phyloP scores from a whole-genome alignment of 2,113 vertebrate species.

The Hippoglossus stenolepis region DNA sequence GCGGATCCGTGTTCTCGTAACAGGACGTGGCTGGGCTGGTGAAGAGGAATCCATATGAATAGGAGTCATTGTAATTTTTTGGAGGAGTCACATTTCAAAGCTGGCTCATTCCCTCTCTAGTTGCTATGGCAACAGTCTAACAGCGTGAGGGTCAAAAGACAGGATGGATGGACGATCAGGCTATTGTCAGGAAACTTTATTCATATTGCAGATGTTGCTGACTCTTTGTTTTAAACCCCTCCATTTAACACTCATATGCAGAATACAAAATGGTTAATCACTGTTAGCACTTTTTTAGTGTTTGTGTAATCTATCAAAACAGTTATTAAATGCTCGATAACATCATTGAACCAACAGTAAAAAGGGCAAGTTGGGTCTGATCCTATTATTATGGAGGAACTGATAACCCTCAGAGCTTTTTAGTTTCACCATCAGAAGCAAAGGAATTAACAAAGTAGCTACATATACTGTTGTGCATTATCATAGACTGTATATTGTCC shows the following conservation, averaged over 20 bases:
- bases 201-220: conserved; percentile 23
- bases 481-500: no score
- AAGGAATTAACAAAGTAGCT: no score
- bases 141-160: conserved; percentile 48
- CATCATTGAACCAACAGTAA: no score
- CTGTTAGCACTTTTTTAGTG: not conserved
- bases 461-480: no score
- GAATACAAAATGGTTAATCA: not conserved
- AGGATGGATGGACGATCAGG: conserved; percentile 34
- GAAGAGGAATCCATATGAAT: conserved; percentile 64
- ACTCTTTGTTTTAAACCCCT: conserved; percentile 7
- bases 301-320: not conserved
- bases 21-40: not conserved
- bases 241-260: conserved; percentile 12
- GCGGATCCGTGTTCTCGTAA: conserved; percentile 49
- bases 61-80: conserved; percentile 63
- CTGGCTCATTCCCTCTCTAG: conserved; percentile 54
- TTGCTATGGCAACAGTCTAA: conserved; percentile 80
- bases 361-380: no score
- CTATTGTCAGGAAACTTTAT: conserved; percentile 24
- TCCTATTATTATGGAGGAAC: no score
- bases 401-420: no score
- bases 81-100: conserved; percentile 65
- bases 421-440: no score
- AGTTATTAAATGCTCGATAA: not conserved